Conservation (phyloP, 2,113 vertebrate genomes). For the human (Homo sapiens) region DNA sequence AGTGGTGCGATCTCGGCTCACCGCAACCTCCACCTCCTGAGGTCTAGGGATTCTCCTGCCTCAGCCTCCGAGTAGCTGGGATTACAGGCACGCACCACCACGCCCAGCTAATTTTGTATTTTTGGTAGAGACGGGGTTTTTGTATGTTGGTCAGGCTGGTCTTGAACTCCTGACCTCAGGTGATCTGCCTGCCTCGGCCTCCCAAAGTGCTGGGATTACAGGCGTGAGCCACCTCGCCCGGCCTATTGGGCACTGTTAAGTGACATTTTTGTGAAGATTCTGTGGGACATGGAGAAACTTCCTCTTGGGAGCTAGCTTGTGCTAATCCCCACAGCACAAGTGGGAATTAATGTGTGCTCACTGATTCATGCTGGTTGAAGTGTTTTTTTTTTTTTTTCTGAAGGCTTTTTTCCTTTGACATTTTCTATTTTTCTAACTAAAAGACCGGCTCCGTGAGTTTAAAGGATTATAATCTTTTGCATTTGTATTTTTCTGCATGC, state of each 20-base stretch:
- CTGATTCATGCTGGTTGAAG: background rate
- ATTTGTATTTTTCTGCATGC: background rate
- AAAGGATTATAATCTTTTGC: background rate
- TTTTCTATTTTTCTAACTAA: background rate
- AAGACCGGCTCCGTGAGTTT: background rate
- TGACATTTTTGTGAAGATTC: background rate
- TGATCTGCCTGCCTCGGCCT: too few species aligned
- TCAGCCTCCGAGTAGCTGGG: too few species aligned
- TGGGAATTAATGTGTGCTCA: rapidly evolving
- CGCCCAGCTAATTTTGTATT: too few species aligned
- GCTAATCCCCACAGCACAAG: background rate
- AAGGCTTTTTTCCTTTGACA: background rate
- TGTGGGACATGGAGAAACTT: background rate
- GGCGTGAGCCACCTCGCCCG: too few species aligned
- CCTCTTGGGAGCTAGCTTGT: background rate
- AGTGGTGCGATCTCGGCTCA: too few species aligned
- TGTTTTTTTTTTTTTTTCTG: background rate
- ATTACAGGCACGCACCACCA: too few species aligned
- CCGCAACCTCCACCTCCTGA: too few species aligned
- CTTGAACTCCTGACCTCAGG: too few species aligned
- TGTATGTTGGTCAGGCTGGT: too few species aligned
- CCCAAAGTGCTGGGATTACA: too few species aligned
- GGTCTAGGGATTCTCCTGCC: too few species aligned
- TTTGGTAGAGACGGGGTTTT: too few species aligned
- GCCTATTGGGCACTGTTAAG: background rate